A percentile compares a stretch with the other conserved stretches of the same genome.
Evolutionary conservation across 2,797 vertebrate genomes (phyloP).

Genomic region (Psittacula echo): DNA sequence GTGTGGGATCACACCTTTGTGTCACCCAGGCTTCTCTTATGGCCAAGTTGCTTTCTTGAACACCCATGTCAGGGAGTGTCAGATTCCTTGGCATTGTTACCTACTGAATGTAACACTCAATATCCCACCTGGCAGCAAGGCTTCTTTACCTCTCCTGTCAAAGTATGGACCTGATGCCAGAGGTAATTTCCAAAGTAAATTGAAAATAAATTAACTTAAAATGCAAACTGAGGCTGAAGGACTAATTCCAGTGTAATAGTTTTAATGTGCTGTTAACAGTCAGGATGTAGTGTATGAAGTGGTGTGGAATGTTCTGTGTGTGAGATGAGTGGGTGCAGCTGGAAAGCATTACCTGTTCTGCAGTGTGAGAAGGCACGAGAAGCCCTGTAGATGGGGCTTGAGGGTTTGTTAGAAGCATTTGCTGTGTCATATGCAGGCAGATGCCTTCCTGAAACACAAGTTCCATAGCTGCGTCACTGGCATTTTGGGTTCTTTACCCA

Average conservation of each 20-base stretch:
- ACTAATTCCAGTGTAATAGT: neutral
- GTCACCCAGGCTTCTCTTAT: neutral
- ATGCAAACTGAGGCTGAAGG: neutral
- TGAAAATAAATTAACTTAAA: neutral
- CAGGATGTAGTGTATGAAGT: neutral
- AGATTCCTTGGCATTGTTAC: neutral
- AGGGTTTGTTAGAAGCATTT: neutral
- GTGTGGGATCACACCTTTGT: neutral
- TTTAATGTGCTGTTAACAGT: neutral
- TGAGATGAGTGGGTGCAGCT: neutral
- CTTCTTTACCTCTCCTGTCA: neutral
- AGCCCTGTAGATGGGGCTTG: conserved; percentile 9
- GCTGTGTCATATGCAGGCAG: neutral
- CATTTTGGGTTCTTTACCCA: neutral
- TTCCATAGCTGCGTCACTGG: neutral
- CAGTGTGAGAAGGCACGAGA: neutral
- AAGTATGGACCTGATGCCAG: neutral
- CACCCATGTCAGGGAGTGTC: neutral
- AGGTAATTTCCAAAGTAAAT: neutral
- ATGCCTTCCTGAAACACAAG: neutral
- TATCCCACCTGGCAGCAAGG: neutral
- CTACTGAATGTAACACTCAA: neutral
- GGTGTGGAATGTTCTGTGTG: neutral
- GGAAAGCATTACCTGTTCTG: neutral
- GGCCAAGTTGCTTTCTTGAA: neutral